Evolutionary conservation across 2,113 vertebrate genomes (phyloP).

Genomic region (Panurus biarmicus): DNA sequence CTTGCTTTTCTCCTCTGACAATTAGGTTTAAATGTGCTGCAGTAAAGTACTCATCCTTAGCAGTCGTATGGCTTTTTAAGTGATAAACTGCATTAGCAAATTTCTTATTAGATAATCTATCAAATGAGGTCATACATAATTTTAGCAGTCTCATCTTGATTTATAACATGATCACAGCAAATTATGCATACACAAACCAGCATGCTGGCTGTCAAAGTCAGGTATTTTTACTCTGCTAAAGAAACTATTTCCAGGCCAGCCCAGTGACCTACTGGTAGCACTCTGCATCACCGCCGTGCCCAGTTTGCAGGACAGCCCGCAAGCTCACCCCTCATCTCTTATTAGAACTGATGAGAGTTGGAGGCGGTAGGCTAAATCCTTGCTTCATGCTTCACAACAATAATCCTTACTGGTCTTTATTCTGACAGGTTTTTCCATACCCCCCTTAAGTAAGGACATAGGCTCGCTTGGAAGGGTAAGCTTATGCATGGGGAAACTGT

Average conservation of each 20-base stretch:
- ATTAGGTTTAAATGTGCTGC: conserved; percentile 71
- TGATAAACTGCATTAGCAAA: conserved; percentile 74
- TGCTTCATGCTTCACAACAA: background rate
- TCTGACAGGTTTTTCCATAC: background rate
- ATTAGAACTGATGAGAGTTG: background rate
- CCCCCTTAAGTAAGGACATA: background rate
- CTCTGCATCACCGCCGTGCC: background rate
- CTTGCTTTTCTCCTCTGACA: conserved; percentile 68
- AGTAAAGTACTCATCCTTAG: conserved; percentile 58
- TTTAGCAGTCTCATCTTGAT: conserved; percentile 59
- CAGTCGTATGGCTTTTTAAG: conserved; percentile 67
- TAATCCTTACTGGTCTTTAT: background rate
- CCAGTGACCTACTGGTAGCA: background rate
- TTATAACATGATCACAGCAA: conserved; percentile 40
- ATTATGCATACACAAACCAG: conserved; percentile 13
- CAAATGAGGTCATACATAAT: conserved; percentile 64
- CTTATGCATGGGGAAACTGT: background rate
- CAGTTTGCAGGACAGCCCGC: background rate
- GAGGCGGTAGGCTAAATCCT: background rate
- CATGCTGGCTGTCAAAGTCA: conserved; percentile 14
- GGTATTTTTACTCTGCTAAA: background rate
- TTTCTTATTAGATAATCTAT: conserved; percentile 74
- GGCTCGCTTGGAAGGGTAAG: background rate
- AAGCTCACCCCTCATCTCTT: background rate
- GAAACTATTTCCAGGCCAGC: background rate